These are phyloP conservation scores for Marmota flaviventris DNA, from an alignment of 2,113 vertebrate genomes.

Conservation along the genomic window DNA sequence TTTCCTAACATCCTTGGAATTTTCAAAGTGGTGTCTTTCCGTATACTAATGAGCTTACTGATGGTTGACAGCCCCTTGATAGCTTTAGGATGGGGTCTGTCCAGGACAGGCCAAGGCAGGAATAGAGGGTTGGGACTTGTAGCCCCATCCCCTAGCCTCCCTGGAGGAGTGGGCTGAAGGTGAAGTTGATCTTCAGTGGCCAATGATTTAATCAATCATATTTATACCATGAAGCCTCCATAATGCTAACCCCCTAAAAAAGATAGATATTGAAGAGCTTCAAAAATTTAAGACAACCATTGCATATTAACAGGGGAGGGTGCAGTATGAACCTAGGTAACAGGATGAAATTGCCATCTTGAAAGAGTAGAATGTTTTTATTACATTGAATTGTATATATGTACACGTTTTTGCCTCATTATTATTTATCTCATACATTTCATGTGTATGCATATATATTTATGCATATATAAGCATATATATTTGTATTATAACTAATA, in stretches of 20 bases:
- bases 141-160: not conserved
- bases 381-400: not conserved
- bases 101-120: not conserved
- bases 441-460: no score
- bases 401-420: conserved; percentile 10
- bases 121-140: not conserved
- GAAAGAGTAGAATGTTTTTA: not conserved
- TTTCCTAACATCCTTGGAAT: not conserved
- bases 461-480: not conserved
- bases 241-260: no score
- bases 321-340: not conserved
- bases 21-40: not conserved
- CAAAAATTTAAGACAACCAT: not conserved
- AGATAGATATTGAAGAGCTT: no score
- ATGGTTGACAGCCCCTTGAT: not conserved
- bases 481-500: not conserved
- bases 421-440: not conserved
- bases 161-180: no score
- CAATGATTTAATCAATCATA: no score
- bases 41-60: not conserved
- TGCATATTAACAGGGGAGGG: not conserved
- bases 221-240: no score
- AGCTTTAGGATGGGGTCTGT: not conserved
- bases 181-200: no score
- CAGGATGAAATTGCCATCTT: not conserved